These are phyloP conservation scores for Rhagophthalmus giganteus DNA, from an alignment of 2,888 invertebrate species.

Conservation along the genomic window DNA sequence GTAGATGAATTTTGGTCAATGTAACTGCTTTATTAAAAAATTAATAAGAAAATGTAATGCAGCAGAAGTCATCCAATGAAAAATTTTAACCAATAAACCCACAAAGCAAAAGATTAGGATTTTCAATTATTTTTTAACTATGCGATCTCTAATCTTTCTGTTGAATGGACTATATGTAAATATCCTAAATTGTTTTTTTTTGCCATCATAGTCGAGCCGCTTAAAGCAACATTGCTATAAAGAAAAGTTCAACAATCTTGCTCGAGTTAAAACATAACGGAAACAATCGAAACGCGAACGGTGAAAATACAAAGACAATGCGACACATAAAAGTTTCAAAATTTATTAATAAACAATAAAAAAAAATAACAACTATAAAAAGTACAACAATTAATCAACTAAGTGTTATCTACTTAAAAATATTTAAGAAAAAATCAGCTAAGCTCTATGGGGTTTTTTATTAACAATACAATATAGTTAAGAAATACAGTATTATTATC, in stretches of 20 bases:
- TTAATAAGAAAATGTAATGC: too few relatives aligned
- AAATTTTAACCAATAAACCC: background rate
- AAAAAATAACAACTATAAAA: background rate
- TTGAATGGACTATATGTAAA: too few relatives aligned
- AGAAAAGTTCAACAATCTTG: too few relatives aligned
- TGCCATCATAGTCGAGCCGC: too few relatives aligned
- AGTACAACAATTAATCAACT: background rate
- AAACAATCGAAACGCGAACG: background rate
- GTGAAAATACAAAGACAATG: background rate
- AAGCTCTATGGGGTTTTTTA: slow-evolving; percentile 12
- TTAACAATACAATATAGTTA: slow-evolving; percentile 10
- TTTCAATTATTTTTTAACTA: too few relatives aligned
- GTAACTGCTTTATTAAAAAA: too few relatives aligned
- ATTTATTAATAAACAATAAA: background rate
- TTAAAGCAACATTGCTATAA: too few relatives aligned
- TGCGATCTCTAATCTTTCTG: too few relatives aligned
- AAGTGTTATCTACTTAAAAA: background rate
- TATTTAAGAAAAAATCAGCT: slow-evolving; percentile 6
- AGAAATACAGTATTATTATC: slow-evolving; percentile 23
- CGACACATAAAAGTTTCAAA: background rate
- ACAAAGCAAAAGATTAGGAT: too few relatives aligned
- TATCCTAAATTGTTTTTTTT: too few relatives aligned
- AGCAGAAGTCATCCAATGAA: too few relatives aligned
- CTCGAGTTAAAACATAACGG: background rate
- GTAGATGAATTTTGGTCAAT: too few relatives aligned